Conservation (phyloP, 2,797 vertebrate species). For the Arnoldichthys spilopterus region DNA sequence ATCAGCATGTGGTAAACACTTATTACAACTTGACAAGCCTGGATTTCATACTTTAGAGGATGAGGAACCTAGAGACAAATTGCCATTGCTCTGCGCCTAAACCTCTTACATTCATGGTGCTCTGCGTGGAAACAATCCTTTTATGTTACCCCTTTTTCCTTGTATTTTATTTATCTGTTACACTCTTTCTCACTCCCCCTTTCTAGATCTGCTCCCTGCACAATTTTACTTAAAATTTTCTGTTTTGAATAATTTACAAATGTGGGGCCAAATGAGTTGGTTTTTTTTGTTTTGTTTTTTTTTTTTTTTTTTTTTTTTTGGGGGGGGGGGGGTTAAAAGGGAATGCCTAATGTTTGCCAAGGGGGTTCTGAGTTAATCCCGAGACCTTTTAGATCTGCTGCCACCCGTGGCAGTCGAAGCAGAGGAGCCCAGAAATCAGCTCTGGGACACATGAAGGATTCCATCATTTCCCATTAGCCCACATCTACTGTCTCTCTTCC, state of each 20-base stretch:
- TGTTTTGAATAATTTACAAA: conserved; percentile 82
- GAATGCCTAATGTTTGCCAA: conserved; percentile 84
- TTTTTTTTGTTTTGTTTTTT: conserved; percentile 68
- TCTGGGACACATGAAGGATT: conserved; percentile 68
- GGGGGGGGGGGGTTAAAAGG: conserved; percentile 76
- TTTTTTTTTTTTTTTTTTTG: conserved; percentile 64
- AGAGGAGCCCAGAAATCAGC: conserved; percentile 34
- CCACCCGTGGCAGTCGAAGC: conserved; percentile 72
- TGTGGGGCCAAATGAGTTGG: conserved; percentile 76
- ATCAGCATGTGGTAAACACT: conserved; percentile 77
- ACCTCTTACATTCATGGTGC: conserved; percentile 62
- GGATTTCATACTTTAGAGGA: conserved; percentile 63
- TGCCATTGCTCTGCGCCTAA: conserved; percentile 58
- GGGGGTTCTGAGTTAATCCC: conserved; percentile 83
- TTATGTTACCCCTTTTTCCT: conserved; percentile 54
- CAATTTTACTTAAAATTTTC: conserved; percentile 65
- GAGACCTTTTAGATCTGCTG: conserved; percentile 82
- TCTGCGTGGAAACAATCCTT: conserved; percentile 62
- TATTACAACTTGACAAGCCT: conserved; percentile 71
- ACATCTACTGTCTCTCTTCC: conserved; percentile 63
- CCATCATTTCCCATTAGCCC: conserved; percentile 64
- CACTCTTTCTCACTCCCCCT: conserved; percentile 11
- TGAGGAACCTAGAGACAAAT: conserved; percentile 38
- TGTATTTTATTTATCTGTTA: conserved; percentile 67
- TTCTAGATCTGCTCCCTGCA: conserved; percentile 40